Base-by-base conservation (phyloP, 2,797 vertebrate species). In the Sphenopsis melanotis region DNA sequence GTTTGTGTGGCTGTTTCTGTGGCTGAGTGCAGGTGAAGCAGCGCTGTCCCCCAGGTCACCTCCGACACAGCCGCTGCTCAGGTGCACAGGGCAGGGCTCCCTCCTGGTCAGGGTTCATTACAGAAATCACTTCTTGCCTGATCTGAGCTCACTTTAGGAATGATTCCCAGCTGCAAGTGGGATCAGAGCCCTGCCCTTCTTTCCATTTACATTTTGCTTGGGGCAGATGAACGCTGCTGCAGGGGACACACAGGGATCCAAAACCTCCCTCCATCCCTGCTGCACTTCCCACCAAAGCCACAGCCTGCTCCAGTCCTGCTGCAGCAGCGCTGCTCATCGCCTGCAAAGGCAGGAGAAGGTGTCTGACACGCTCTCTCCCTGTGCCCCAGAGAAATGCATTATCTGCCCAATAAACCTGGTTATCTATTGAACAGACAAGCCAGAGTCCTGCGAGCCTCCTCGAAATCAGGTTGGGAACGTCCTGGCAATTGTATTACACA, bases 381-480 rank as follows among this genome's bases (percentile, higher is more conserved):
- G 70, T 0, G 7, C 83, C 79, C 6, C 0, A 74, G 91, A 91
- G 86, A 84, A 92, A 95, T 10, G 32, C n/a, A 74, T 82, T 55
- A 93, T 53, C 87, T 79, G 70, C 69, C 91, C 92, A 86, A 76
- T 26, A 91, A 96, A 91, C 52, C 64, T 64, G 70, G 70, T 93
- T 91, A 96, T 90, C 94, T 87, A 46, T 21, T 34, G 80, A 91
- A 59, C 74, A 95, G 80, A 90, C 94, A 84, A 56, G 59, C 30
- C 1, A 0, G 41, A 94, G 83, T 87, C 95, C 92, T 87, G 83
- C 2, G 24, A 93, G 89, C 70, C 65, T 81, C 89, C 87, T 87
- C 80, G 47, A 79, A 96, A 93, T 66, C 91, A 84, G 57, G 74
- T 79, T 91, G 89, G 83, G 76, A 57, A 72, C 3, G 3, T 86